phyloP scores from a whole-genome alignment of 1,140 invertebrate genomes.

The Lasioglossum baleicum region DNA sequence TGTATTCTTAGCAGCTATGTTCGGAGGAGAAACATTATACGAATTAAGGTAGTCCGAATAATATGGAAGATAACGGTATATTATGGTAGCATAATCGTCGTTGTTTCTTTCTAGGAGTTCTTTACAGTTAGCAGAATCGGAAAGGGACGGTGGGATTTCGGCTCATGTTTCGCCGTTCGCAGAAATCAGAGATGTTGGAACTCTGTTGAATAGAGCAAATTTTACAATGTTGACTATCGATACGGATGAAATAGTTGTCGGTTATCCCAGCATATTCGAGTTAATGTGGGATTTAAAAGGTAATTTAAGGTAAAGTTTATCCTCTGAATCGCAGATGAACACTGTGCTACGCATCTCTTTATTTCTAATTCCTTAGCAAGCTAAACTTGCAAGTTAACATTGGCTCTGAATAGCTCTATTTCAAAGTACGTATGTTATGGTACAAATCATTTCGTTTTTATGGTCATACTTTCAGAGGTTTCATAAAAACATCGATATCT shows the following conservation, averaged over 20 bases:
- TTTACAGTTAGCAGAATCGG: conserved; percentile 95
- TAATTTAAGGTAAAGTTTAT: conserved; percentile 46
- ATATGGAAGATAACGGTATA: conserved; percentile 1
- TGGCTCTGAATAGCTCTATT: too few species aligned
- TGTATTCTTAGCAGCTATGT: conserved; percentile 94
- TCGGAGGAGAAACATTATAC: conserved; percentile 97
- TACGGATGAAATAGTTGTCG: conserved; percentile 94
- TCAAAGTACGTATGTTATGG: too few species aligned
- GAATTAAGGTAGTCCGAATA: conserved; percentile 85
- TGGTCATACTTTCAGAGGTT: too few species aligned
- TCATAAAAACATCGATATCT: too few species aligned
- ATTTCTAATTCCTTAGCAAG: too few species aligned
- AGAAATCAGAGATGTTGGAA: conserved; percentile 87
- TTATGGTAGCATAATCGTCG: not conserved
- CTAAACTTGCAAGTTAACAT: too few species aligned
- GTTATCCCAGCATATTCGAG: conserved; percentile 96
- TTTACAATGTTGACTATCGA: conserved; percentile 98
- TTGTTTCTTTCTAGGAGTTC: conserved; percentile 82
- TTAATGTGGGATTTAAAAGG: conserved; percentile 97
- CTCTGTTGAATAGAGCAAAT: conserved; percentile 90
- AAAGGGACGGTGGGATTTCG: conserved; percentile 94
- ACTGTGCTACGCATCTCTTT: too few species aligned
- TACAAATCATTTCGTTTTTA: too few species aligned
- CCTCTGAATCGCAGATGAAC: not conserved
- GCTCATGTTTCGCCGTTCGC: conserved; percentile 98